Conservation (phyloP, 2,888 invertebrate species). For the Euproctis similis region DNA sequence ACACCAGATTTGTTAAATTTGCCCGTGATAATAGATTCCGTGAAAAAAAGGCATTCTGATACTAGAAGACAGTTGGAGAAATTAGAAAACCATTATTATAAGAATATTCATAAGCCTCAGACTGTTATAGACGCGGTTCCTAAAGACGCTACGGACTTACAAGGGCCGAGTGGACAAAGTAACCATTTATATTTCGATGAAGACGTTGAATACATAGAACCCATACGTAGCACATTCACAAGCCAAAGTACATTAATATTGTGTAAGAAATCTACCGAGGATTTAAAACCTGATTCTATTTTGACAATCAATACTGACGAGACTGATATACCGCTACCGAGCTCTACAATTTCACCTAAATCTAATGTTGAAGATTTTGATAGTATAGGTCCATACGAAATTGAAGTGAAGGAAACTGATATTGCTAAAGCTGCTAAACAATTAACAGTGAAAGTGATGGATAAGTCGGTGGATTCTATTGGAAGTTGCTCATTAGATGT, state of each 20-base stretch:
- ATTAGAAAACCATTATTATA: slow-evolving; percentile 67
- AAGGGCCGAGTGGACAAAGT: slow-evolving; percentile 60
- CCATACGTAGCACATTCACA: slow-evolving; percentile 66
- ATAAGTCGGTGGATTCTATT: slow-evolving; percentile 88
- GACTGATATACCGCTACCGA: slow-evolving; percentile 62
- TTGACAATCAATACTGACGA: slow-evolving; percentile 64
- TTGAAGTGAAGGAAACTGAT: slow-evolving; percentile 65
- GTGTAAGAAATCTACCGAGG: slow-evolving; percentile 49
- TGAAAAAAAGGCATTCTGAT: slow-evolving; percentile 62
- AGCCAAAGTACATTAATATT: slow-evolving; percentile 68
- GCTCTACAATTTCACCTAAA: slow-evolving; percentile 64
- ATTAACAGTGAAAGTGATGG: slow-evolving; percentile 77
- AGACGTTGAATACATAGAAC: slow-evolving; percentile 70
- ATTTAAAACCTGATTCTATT: slow-evolving; percentile 49
- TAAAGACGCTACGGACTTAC: slow-evolving; percentile 60
- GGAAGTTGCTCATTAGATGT: slow-evolving; percentile 91
- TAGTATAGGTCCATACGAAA: slow-evolving; percentile 65
- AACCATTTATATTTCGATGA: slow-evolving; percentile 59
- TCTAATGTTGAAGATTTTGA: slow-evolving; percentile 54
- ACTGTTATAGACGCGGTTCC: slow-evolving; percentile 64
- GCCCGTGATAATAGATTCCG: slow-evolving; percentile 65
- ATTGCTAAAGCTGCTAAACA: slow-evolving; percentile 52
- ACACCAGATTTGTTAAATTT: slow-evolving; percentile 66
- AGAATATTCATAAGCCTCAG: slow-evolving; percentile 51
- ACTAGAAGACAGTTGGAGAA: slow-evolving; percentile 65